Conservation (phyloP, 2,797 vertebrate species). For the Zalophus californianus region DNA sequence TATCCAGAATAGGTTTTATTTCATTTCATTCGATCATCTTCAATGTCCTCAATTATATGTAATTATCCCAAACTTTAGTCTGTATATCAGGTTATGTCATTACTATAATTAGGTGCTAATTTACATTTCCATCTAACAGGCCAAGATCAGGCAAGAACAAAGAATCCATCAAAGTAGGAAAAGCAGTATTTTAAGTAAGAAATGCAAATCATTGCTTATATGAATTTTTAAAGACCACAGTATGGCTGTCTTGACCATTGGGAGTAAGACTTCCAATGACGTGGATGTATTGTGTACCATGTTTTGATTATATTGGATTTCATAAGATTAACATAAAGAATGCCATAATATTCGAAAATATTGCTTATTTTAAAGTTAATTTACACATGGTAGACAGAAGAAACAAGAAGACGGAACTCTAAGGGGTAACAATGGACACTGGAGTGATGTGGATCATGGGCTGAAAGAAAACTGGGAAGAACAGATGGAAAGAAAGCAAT, state of each 20-base stretch:
- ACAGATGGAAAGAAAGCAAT: constrained; percentile 61
- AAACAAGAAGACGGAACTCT: neutral
- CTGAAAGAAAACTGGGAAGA: constrained; percentile 49
- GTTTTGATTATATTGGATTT: neutral
- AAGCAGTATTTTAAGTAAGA: constrained; percentile 66
- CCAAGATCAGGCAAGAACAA: constrained; percentile 64
- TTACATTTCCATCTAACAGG: constrained; percentile 77
- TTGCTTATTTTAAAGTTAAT: constrained; percentile 41
- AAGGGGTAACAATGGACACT: neutral
- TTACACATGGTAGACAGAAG: neutral
- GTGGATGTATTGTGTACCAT: neutral
- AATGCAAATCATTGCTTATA: constrained; percentile 59
- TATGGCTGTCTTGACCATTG: constrained; percentile 73
- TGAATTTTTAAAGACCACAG: constrained; percentile 56
- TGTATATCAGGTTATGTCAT: constrained; percentile 73
- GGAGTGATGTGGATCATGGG: neutral
- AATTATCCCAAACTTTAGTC: constrained; percentile 79
- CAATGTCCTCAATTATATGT: constrained; percentile 78
- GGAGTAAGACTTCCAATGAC: constrained; percentile 68
- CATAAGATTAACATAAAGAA: neutral
- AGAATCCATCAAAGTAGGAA: constrained; percentile 63
- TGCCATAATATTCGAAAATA: neutral
- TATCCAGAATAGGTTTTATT: constrained; percentile 79
- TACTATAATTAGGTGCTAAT: constrained; percentile 80
- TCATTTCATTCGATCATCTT: constrained; percentile 82